Evolutionary conservation across 30 jellyfish, hydroid and myxozoan genomes (phyloP), one percentile per base, ranked within the genome.

Genomic region (Rhopilema esculentum): DNA sequence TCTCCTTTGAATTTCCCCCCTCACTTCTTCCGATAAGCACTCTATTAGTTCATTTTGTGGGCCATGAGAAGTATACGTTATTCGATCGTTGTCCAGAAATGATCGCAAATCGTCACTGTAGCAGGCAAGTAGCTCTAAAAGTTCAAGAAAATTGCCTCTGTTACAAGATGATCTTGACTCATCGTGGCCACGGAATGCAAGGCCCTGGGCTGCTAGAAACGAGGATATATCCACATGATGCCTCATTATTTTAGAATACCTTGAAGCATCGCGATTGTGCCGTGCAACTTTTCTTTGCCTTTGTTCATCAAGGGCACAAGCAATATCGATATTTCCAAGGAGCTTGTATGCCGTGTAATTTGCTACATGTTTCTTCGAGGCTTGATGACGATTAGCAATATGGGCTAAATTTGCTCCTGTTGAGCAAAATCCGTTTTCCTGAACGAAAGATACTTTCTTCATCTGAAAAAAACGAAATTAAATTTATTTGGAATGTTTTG

Each of bases 301-400:
- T 31, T 79, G 72, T 69, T 80, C 90, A 40, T 80, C 90, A 52
- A 80, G 82, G 9, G 90, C 90, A 33, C 82, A 24, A 18, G 90
- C 90, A 20, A 80, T 79, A 80, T 80, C 90, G 24, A 64, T 32
- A 52, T 80, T 66, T 65, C 80, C 80, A 18, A 80, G 52, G 31
- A 66, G 88, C 30, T 27, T 25, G 72, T 78, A 78, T 64, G 88
- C 64, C 19, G 88, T 78, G 33, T 78, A 31, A 61, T 53, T 23
- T n/a, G 40, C n/a, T 16, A 78, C 48, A 61, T 78, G 88, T 23
- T 53, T 53, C 64, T 80, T 62, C 1, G 90, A 49, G 57, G 32
- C 30, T 29, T 33, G 71, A 29, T 80, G 82, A 15, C 80, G 27
- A 28, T 27, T 49, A 27, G 90, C 81, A 28, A 64, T 69, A 17